Conservation (phyloP, 2,888 invertebrate species). For the Thymelicus lineola region DNA sequence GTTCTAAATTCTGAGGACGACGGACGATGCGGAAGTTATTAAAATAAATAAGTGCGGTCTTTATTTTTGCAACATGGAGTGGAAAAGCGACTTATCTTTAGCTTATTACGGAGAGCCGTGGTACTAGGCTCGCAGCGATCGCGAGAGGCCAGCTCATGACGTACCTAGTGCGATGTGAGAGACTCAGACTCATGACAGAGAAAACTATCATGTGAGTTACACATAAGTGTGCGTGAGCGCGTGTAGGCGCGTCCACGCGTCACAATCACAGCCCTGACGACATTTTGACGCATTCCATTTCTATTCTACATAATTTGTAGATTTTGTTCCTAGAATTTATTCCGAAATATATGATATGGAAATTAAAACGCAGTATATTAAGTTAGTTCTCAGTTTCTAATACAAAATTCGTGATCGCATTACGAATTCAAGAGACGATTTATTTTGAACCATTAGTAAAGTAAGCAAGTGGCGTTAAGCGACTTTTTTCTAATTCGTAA, state of each 20-base stretch:
- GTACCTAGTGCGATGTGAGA: slow-evolving; percentile 65
- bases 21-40: slow-evolving; percentile 65
- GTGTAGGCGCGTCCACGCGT: slow-evolving; percentile 71
- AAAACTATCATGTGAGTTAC: slow-evolving; percentile 49
- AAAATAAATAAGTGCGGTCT: slow-evolving; percentile 62
- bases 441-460: slow-evolving; percentile 37
- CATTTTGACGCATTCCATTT: slow-evolving; percentile 55
- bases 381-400: slow-evolving; percentile 12
- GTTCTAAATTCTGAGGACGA: slow-evolving; percentile 32
- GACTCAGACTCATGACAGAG: slow-evolving; percentile 54
- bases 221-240: slow-evolving; percentile 64
- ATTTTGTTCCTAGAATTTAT: slow-evolving; percentile 25
- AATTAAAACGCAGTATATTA: slow-evolving; percentile 47
- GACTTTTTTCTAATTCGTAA: slow-evolving; percentile 81
- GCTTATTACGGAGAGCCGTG: slow-evolving; percentile 81
- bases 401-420: slow-evolving; percentile 32
- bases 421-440: slow-evolving; percentile 38
- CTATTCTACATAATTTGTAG: slow-evolving; percentile 38
- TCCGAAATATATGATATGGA: slow-evolving; percentile 16
- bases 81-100: slow-evolving; percentile 81
- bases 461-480: slow-evolving; percentile 59
- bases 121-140: slow-evolving; percentile 77
- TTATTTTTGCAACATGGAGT: slow-evolving; percentile 66
- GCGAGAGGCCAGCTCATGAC: slow-evolving; percentile 73
- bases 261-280: slow-evolving; percentile 64